Percentiles rank a stretch among this genome's conserved stretches.
Conservation (phyloP, 2,113 vertebrate species). For the Ranitomeya imitator region DNA sequence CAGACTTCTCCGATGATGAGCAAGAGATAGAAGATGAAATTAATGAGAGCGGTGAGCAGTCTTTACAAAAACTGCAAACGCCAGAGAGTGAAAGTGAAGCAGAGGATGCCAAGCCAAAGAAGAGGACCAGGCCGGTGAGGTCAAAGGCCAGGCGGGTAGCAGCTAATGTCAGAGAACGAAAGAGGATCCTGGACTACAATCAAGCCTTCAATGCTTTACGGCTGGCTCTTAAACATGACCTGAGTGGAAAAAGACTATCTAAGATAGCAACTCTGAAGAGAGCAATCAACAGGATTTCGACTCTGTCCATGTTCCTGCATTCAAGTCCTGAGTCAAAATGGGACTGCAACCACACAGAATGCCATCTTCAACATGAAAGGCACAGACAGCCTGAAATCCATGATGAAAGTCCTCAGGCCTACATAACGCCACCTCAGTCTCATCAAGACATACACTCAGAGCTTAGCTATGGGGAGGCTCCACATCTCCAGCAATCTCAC, state of each 20-base stretch:
- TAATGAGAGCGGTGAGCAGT: constrained; percentile 54
- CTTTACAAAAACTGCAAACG: constrained; percentile 61
- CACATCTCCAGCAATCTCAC: constrained; percentile 1
- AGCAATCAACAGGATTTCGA: constrained; percentile 89
- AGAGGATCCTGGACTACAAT: constrained; percentile 97
- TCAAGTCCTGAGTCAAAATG: constrained; percentile 61
- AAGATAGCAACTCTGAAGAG: constrained; percentile 93
- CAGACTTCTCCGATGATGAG: constrained; percentile 74
- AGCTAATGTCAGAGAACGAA: constrained; percentile 91
- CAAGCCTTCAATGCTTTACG: constrained; percentile 94
- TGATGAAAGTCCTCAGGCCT: not conserved
- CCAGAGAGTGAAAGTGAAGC: constrained; percentile 62
- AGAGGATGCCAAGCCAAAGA: constrained; percentile 69
- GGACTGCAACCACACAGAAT: constrained; percentile 79
- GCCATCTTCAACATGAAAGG: constrained; percentile 60
- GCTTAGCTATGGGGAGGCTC: not conserved
- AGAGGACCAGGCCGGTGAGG: constrained; percentile 79
- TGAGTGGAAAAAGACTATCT: constrained; percentile 89
- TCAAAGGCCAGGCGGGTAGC: constrained; percentile 92
- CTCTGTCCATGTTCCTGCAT: constrained; percentile 84
- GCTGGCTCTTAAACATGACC: constrained; percentile 85
- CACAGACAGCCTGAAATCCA: not conserved
- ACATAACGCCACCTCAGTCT: constrained; percentile 46
- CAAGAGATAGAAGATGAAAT: constrained; percentile 61
- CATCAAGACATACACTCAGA: constrained; percentile 43